Base-by-base conservation (phyloP, 2,888 invertebrate species). In the Ecdyonurus torrentis region DNA sequence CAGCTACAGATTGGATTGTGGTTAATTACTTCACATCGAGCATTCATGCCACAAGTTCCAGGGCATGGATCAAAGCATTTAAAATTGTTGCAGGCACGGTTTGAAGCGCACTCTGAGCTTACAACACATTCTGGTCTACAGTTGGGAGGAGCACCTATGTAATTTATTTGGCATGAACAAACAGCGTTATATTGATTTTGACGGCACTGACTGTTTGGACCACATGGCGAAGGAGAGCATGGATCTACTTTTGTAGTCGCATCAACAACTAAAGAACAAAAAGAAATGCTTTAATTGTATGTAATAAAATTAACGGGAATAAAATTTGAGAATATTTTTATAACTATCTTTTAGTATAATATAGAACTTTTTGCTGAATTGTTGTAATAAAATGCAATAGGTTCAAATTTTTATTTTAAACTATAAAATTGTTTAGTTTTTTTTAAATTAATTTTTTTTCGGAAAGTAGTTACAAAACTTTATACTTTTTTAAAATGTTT, bases 1-100 rank as follows among this genome's bases (percentile, higher is more conserved):
- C 89, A 89, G 58, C 79, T 80, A 70, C 89, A 89, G 68, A 85
- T 83, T 7, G 89, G 87, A 69, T 82, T 81, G 70, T 89, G 89
- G 69, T 86, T 86, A 2, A 86, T 82, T n/a, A 87, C 86, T 75
- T 83, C 83, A 70, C 89, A 89, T 63, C 83, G 78, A 5, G 89
- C 84, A 71, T 83, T 83, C 60, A 81, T 77, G 18, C 87, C 87
- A 71, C 87, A 87, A 23, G 85, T 81, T 65, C 86, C 86, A 7
- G 82, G 79, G 70, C 87, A 88, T n/a, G 88, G 88, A 72, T 87
- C 82, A 52, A 77, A 72, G 70, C 89, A 89, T 68, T 83, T 84
- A 69, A 84, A 84, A 70, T 84, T 83, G 61, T 81, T 79, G 68
- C 88, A 88, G 3, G 88, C 87, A 72, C 81, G 80, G 69, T 81